phyloP scores from a whole-genome alignment of 2,888 invertebrate species.

The Apotomis turbidana region DNA sequence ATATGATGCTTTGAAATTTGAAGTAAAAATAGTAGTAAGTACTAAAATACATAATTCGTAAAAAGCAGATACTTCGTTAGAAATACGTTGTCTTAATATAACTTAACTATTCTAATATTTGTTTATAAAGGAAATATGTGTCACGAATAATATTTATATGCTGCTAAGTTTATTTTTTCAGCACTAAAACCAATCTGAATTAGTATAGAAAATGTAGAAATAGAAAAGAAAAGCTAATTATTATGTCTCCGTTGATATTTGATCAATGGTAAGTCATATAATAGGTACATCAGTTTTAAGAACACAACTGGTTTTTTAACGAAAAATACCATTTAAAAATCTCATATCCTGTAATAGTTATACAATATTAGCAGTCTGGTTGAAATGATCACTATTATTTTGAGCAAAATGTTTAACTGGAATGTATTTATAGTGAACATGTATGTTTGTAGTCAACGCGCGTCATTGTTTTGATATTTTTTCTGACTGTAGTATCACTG shows the following conservation, averaged over 20 bases:
- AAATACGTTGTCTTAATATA: constrained; percentile 24
- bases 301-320: too few species aligned
- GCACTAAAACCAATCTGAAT: too few species aligned
- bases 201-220: not conserved
- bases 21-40: constrained; percentile 30
- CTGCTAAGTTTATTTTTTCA: not conserved
- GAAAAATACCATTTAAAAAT: not conserved
- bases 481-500: too few species aligned
- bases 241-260: not conserved
- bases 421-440: not conserved
- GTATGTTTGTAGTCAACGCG: too few species aligned
- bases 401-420: constrained; percentile 1
- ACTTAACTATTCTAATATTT: constrained; percentile 14
- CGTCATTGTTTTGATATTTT: too few species aligned
- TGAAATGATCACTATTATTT: not conserved
- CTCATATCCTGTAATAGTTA: not conserved
- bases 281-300: too few species aligned
- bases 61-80: constrained; percentile 34
- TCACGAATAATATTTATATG: not conserved
- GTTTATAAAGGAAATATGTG: constrained; percentile 1
- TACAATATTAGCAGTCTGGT: not conserved
- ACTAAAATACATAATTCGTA: constrained; percentile 17
- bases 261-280: too few species aligned
- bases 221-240: not conserved
- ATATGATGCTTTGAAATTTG: constrained; percentile 39